A percentile compares a stretch with the other conserved stretches of the same genome.
Evolutionary conservation across 2,797 vertebrate genomes (phyloP).

Genomic region (Manis javanica): DNA sequence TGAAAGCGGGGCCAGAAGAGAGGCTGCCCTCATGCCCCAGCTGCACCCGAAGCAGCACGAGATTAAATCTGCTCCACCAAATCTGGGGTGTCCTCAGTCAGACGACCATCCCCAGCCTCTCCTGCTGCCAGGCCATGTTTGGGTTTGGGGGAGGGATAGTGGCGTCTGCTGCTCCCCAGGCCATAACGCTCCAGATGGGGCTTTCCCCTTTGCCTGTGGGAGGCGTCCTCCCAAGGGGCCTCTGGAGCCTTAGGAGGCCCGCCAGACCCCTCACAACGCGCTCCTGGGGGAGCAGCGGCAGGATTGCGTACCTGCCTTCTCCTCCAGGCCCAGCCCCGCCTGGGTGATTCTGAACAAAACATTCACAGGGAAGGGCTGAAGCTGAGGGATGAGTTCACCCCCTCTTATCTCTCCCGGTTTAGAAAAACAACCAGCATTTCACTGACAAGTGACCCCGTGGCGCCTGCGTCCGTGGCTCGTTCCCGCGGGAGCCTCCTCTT

Average conservation of each 20-base stretch:
- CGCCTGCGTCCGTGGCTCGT: neutral
- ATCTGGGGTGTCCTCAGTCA: neutral
- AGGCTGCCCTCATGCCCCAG: neutral
- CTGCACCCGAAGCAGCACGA: neutral
- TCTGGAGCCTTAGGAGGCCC: neutral
- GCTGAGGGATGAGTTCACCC: slow-evolving; percentile 9
- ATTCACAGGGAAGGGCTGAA: slow-evolving; percentile 14
- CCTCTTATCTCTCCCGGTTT: slow-evolving; percentile 53
- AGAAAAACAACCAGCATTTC: slow-evolving; percentile 52
- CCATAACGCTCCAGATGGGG: neutral
- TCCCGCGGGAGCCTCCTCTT: slow-evolving; percentile 29
- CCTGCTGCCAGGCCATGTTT: too few relatives aligned
- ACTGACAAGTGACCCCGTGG: neutral
- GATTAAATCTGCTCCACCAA: neutral
- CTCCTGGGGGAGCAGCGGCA: fast-evolving
- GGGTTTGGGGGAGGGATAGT: fast-evolving
- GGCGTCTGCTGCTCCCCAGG: neutral
- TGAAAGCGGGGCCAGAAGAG: neutral
- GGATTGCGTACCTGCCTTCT: neutral
- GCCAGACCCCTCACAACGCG: neutral
- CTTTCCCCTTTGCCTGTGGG: neutral
- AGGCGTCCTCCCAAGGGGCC: neutral
- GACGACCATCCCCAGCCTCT: neutral
- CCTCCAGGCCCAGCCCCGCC: neutral
- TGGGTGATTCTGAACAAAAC: slow-evolving; percentile 46